Evolutionary conservation across 2,113 vertebrate species (phyloP), one percentile per base, ranked within the genome.

Genomic region (Polyodon spathula): DNA sequence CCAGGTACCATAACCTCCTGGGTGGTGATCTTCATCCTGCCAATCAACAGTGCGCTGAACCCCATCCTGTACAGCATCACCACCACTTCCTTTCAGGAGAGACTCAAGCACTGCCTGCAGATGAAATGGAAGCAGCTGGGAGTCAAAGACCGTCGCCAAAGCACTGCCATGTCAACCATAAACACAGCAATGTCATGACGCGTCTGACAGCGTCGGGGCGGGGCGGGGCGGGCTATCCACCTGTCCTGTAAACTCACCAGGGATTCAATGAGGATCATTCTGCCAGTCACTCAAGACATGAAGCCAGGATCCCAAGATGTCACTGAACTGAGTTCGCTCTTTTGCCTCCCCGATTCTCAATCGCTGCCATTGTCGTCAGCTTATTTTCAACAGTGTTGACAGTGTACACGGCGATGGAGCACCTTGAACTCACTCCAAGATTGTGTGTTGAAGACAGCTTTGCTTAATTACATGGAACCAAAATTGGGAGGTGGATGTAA

Each of bases 21-120:
- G 70, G 70, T 72, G 59, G 75, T 82, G 44, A 74, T 78, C 67
- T 78, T 78, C 54, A 79, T 78, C 56, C 66, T 71, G 44, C 73
- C 72, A 40, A 75, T 74, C 63, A 78, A 70, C 63, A 77, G 74
- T 0, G 63, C 67, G 6, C 46, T 78, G 51, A 79, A 68, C 27
- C 27, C 27, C 27, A 67, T 76, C n/a, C 63, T 79, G 57, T 80
- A 67, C 57, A 70, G 68, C 12, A 43, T 73, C 64, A 71, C 73
- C 46, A 68, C 62, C 0, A 0, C 68, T 39, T 64, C 72, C 54
- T 79, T 73, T 59, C 62, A 61, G 46, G 64, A 74, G 61, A 67
- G 59, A 58, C 39, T 67, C 3, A 65, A 70, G 63, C 54, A 60
- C 44, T 66, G 66, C 5, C 8, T 79, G 50, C 65, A 51, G 52